Evolutionary conservation across 2,113 vertebrate species (phyloP), one percentile per base, ranked within the genome.

Genomic region (Coryphaenoides rupestris): DNA sequence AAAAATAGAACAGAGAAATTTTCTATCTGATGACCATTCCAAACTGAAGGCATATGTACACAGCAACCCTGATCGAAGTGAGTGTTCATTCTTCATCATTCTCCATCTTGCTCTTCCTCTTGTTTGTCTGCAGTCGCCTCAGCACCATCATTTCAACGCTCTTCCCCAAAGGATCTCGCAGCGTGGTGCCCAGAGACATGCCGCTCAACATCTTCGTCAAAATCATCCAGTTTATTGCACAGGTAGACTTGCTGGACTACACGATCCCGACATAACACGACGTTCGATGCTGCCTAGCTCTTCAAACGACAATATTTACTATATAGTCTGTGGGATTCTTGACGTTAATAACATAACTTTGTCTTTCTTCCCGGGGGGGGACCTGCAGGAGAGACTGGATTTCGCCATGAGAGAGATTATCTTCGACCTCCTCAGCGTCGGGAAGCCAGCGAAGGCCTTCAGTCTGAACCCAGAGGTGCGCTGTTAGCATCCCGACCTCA

Each of bases 341-440:
- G 33, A 40, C 13, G 33, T 40, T 6, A 40, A 45, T 1, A 21
- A 54, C 19, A n/a, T 19, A 46, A n/a, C n/a, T n/a, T n/a, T 33
- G 3, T 17, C 4, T n/a, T 5, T 9, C 5, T 57, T 26, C 19
- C 2, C 24, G 22, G 22, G 26, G 23, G 55, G 16, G 10, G 2
- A 22, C 21, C 16, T 55, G 40, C 77, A 99, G 97, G 96, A 98
- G 83, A 89, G 95, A 72, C 92, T 99, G 73, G 97, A 99, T 91
- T 99, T 96, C 85, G 95, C 96, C 53, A 99, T 98, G 97, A 98
- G 94, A 88, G 97, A 99, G 89, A 98, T 98, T 65, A 96, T 99
- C 75, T 98, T 93, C 87, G 97, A 99, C 83, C 95, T 99, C 68
- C 94, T 98, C 63, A 94, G 92, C 88, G 96, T 98, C 77, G 95